Percentiles rank a stretch among this genome's conserved stretches.
These are phyloP conservation scores for Ascaphus truei DNA, from an alignment of 2,113 vertebrate genomes.

Conservation along the genomic window DNA sequence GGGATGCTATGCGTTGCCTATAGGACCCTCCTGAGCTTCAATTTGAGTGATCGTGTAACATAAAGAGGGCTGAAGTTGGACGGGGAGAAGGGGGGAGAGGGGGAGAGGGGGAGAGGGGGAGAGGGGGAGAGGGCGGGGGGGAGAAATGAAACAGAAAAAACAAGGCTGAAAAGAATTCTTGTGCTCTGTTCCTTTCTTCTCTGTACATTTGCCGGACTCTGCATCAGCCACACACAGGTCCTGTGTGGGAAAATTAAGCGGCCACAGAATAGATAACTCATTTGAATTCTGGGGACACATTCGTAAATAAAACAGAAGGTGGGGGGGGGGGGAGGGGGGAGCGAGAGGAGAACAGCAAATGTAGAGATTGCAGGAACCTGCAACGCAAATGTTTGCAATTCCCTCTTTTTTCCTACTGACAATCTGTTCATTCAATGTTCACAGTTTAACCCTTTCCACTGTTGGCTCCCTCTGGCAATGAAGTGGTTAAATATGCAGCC, in stretches of 20 bases:
- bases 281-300: slow-evolving; percentile 72
- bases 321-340: slow-evolving; percentile 39
- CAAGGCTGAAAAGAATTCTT: slow-evolving; percentile 75
- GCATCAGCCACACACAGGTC: slow-evolving; percentile 61
- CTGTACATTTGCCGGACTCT: slow-evolving; percentile 61
- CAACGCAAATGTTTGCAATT: background rate
- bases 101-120: slow-evolving; percentile 39
- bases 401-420: background rate
- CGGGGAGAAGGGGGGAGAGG: slow-evolving; percentile 49
- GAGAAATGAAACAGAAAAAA: slow-evolving; percentile 59
- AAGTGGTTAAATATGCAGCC: background rate
- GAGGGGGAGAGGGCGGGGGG: slow-evolving; percentile 51
- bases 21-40: slow-evolving; percentile 81
- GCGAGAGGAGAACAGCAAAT: background rate
- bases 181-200: slow-evolving; percentile 65
- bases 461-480: background rate
- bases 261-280: slow-evolving; percentile 77
- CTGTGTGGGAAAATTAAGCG: slow-evolving; percentile 76
- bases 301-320: slow-evolving; percentile 71
- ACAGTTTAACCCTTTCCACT: background rate
- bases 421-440: background rate
- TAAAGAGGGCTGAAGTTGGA: slow-evolving; percentile 82
- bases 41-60: slow-evolving; percentile 81
- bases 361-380: background rate
- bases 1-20: slow-evolving; percentile 75